Base-by-base conservation (phyloP, 2,888 invertebrate species). In the Zhuqinia jingwanae region DNA sequence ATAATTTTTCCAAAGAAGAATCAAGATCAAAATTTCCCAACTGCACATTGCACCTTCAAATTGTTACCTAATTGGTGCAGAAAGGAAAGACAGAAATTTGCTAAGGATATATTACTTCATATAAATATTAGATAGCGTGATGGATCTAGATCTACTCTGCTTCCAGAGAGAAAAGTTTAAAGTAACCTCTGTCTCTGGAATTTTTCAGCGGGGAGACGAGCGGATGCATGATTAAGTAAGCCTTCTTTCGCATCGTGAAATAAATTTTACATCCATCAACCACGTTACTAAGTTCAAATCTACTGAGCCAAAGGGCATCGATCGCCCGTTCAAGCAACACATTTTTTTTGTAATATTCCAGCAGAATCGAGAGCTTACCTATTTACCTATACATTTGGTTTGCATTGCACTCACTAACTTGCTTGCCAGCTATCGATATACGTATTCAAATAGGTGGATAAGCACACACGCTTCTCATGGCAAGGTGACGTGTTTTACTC, bases 261-360 rank as follows among this genome's bases (percentile, higher is more conserved):
- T 60, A n/a, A 13, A 17, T 63, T 45, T 30, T 27, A 75, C 75
- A 58, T 20, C 10, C 75, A 58, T 20, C 10, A 17, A 27, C 17
- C 36, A 6, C 36, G 36, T 36, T 36, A 36, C 36, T 36, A 63
- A 76, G 36, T 76, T 58, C 63, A 68, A 8, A 80, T n/a, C 27
- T 30, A 22, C 13, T 45, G 10, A 25, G 47, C 73, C 73, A 70
- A 81, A 81, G 81, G 81, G 81, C 81, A 81, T 81, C 81, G 81
- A 73, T 81, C 81, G 81, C 60, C 73, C 65, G 63, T 77, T 25
- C 50, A 36, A 36, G n/a, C 36, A 15, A 50, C 13, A 50, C 15
- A 13, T 13, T 13, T 75, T 30, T 53, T 45, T 60, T 60, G 45
- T 36, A 77, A 27, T 63, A 65, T 78, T 78, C 78, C 78, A 78